A percentile compares a stretch with the other conserved stretches of the same genome.
These are phyloP conservation scores for Microctonus aethiopoides DNA, from an alignment of 2,888 invertebrate species.

Conservation along the genomic window DNA sequence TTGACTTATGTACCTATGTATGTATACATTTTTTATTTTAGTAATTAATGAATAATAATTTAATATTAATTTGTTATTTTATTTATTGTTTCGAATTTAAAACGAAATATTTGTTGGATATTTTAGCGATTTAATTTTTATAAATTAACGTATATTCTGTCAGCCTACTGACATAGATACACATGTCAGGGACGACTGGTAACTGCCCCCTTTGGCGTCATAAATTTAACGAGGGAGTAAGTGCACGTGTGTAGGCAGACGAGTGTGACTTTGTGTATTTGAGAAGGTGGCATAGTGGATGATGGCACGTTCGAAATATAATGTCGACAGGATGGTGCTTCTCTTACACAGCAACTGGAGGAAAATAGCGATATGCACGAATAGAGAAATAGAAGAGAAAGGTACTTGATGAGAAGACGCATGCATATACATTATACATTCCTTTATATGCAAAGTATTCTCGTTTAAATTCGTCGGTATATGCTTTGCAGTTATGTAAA, in stretches of 20 bases:
- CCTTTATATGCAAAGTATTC: conserved; percentile 53
- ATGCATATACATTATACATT: no score
- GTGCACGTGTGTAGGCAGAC: conserved; percentile 11
- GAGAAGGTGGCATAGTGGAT: background rate
- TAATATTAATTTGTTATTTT: conserved; percentile 16
- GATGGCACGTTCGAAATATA: no score
- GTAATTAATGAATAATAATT: background rate
- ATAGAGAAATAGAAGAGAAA: conserved; percentile 17
- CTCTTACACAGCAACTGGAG: background rate
- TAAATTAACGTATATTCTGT: conserved; percentile 21
- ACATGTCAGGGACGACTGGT: conserved; percentile 22
- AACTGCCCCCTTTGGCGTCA: conserved; percentile 30
- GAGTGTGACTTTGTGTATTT: background rate
- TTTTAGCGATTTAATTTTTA: conserved; percentile 10
- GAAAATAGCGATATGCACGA: conserved; percentile 12
- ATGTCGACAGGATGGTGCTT: no score
- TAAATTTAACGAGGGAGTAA: conserved; percentile 27
- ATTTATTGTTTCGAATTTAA: background rate
- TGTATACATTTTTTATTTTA: no score
- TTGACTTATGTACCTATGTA: no score
- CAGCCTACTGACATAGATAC: conserved; percentile 27
- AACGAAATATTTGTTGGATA: conserved; percentile 5
- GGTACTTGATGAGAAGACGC: conserved; percentile 30
- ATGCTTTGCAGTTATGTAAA: conserved; percentile 54
- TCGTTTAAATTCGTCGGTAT: conserved; percentile 47